Evolutionary conservation across 2,113 vertebrate species (phyloP).

Genomic region (Channa argus): DNA sequence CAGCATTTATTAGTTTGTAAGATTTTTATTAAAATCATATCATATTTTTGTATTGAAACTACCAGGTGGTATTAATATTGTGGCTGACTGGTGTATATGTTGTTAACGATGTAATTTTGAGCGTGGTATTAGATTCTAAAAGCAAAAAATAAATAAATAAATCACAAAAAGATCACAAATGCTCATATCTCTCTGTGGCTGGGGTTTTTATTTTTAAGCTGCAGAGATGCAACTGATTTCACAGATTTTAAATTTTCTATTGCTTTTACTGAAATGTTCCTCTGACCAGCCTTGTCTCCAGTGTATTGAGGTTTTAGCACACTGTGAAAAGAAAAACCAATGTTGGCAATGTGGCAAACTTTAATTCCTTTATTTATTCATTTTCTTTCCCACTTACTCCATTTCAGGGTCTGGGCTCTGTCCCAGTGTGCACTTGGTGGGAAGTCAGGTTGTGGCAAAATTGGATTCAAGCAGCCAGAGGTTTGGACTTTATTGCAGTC

Average conservation of each 20-base stretch:
- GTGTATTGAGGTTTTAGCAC: conserved; percentile 2
- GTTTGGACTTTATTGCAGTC: conserved; percentile 58
- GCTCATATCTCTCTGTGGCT: no score
- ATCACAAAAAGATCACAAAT: neutral
- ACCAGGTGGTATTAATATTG: no score
- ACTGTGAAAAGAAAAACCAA: conserved; percentile 42
- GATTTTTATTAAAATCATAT: no score
- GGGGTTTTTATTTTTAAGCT: neutral
- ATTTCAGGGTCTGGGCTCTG: conserved; percentile 36
- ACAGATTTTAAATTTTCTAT: neutral
- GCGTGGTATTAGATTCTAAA: neutral
- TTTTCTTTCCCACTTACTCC: conserved; percentile 39
- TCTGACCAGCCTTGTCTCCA: neutral
- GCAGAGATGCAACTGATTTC: conserved; percentile 2
- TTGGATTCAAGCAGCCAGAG: conserved; percentile 58
- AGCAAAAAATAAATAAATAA: neutral
- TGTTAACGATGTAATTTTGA: neutral
- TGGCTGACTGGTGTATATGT: no score
- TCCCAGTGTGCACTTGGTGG: conserved; percentile 40
- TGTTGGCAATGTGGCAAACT: conserved; percentile 36
- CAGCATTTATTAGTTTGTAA: no score
- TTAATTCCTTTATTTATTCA: conserved; percentile 31
- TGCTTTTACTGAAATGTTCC: neutral
- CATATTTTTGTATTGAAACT: no score
- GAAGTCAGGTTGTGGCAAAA: conserved; percentile 50